phyloP scores from a whole-genome alignment of 53 echinoderm and acorn worm species.

The Pentamera pediparva region DNA sequence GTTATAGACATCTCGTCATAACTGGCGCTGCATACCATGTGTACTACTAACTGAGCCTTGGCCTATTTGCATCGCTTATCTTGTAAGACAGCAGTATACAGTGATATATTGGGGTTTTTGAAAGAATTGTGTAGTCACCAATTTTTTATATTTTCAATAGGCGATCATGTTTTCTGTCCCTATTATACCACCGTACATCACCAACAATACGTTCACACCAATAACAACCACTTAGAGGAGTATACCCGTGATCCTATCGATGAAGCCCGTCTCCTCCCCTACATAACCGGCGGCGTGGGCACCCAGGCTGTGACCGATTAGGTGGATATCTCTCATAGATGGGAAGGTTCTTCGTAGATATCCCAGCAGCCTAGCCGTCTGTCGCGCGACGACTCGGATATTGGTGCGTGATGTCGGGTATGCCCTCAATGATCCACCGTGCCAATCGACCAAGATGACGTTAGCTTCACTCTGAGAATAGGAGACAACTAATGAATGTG shows the following conservation, averaged over 20 bases:
- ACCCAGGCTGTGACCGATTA: conserved; percentile 26
- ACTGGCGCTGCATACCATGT: too few relatives aligned
- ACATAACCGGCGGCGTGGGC: conserved; percentile 26
- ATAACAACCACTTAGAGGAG: too few relatives aligned
- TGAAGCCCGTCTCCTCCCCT: not conserved
- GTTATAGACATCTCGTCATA: too few relatives aligned
- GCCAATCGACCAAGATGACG: conserved; percentile 70
- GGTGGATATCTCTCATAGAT: not conserved
- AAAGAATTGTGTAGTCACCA: not conserved
- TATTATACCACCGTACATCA: too few relatives aligned
- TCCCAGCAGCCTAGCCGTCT: conserved; percentile 43
- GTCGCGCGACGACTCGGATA: conserved; percentile 58
- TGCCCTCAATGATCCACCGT: conserved; percentile 28
- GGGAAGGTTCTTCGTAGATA: conserved; percentile 5
- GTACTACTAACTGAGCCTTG: too few relatives aligned
- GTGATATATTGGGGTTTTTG: not conserved
- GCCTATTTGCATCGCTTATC: too few relatives aligned
- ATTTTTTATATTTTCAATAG: not conserved
- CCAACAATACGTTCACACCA: too few relatives aligned
- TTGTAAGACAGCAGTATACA: not conserved
- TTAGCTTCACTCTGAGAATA: conserved; percentile 56
- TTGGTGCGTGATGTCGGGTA: conserved; percentile 50
- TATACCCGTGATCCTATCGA: conserved; percentile 9
- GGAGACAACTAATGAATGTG: not conserved
- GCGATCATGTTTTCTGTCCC: too few relatives aligned